Base-by-base conservation (phyloP, 2,113 vertebrate genomes). In the Phalacrocorax brasilianus region DNA sequence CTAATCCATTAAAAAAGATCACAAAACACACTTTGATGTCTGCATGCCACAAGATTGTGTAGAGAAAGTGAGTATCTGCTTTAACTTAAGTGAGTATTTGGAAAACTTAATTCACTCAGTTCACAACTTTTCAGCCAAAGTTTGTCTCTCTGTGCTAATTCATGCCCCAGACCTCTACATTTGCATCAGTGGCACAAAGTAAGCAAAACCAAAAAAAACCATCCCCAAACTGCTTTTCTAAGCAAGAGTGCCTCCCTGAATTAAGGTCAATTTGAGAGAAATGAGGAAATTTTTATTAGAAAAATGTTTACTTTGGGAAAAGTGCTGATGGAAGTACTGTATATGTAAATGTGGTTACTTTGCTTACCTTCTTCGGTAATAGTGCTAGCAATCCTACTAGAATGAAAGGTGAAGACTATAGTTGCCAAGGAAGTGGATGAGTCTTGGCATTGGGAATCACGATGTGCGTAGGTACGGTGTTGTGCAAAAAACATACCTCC, bases 391-490 rank as follows among this genome's bases (percentile, higher is more conserved):
- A 44, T 17, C 22, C 27, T 62, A 26, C 26, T 68, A 17, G 53
- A 38, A 26, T 47, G 61, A 56, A 67, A 58, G 65, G 7, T 18
- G 26, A 23, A 40, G 17, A 20, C 45, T n/a, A 22, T 32, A 45
- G 40, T 42, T 76, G 33, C n/a, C 30, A 30, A 86, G 35, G 28
- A 52, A 52, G 24, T 5, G 13, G 15, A 53, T 78, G 38, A 73
- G 38, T 53, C 35, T 14, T 33, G n/a, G 38, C 14, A 27, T 4
- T 65, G 40, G 44, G 61, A 63, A n/a, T 42, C 27, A 14, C 8
- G 4, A 12, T 0, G 1, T 16, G n/a, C 14, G 1, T 23, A 27
- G 14, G 32, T 40, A 15, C 0, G 1, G 33, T 13, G 28, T 8
- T 55, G 27, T 56, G 38, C 28, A 49, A 56, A 76, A 32, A 32